A percentile compares a stretch with the other conserved stretches of the same genome.
phyloP scores from a whole-genome alignment of 2,888 invertebrate species.

The Limnephilus rhombicus region DNA sequence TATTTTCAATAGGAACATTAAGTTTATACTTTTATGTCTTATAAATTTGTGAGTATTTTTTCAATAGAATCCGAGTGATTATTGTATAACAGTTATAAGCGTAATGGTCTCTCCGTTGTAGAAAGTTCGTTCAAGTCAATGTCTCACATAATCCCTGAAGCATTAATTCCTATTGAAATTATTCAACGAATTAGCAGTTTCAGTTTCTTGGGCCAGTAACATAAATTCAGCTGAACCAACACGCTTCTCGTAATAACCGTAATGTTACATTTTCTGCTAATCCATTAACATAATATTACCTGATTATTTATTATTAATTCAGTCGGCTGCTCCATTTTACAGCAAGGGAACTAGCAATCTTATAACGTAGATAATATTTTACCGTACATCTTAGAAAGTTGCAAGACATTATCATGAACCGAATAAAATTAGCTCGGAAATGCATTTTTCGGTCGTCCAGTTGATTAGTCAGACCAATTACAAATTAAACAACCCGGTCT shows the following conservation, averaged over 20 bases:
- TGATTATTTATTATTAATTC: neutral
- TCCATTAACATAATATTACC: slow-evolving; percentile 10
- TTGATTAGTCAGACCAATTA: no score
- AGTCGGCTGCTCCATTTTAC: neutral
- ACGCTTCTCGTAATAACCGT: neutral
- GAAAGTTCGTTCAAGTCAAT: neutral
- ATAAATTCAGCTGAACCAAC: slow-evolving; percentile 8
- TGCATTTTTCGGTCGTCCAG: no score
- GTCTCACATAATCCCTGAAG: slow-evolving; percentile 23
- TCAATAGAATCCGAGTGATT: neutral
- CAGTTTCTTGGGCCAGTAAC: slow-evolving; percentile 33
- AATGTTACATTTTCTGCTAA: neutral
- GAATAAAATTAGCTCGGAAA: neutral
- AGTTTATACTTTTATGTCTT: no score
- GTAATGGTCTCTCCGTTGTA: neutral
- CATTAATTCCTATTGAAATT: slow-evolving; percentile 24
- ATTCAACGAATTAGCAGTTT: slow-evolving; percentile 22
- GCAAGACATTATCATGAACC: neutral
- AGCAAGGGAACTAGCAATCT: neutral
- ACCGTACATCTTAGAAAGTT: neutral
- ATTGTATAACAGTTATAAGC: neutral
- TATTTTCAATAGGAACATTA: no score
- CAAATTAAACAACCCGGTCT: no score
- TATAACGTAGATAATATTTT: neutral
- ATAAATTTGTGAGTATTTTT: no score